These are phyloP conservation scores for Scrobipalpa atriplicella DNA, from an alignment of 2,888 invertebrate genomes.

Conservation along the genomic window DNA sequence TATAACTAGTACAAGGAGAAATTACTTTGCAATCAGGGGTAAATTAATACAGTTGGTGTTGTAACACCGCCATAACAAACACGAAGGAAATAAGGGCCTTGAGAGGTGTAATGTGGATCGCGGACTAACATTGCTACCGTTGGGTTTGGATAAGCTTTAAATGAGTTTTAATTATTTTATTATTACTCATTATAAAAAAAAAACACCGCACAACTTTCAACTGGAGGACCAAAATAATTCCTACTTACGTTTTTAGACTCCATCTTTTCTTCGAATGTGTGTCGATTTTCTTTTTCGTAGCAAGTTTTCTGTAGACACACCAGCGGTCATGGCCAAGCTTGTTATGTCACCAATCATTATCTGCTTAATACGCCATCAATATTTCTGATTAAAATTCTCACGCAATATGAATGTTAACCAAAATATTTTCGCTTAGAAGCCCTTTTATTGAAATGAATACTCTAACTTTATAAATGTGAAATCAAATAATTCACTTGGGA, in stretches of 20 bases:
- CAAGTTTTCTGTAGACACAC: slow-evolving; percentile 6
- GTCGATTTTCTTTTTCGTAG: too few relatives aligned
- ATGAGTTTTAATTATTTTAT: too few relatives aligned
- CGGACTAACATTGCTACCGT: background rate
- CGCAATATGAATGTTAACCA: background rate
- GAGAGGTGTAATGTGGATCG: slow-evolving; percentile 21
- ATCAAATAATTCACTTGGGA: background rate
- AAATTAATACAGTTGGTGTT: slow-evolving; percentile 34
- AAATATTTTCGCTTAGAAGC: background rate
- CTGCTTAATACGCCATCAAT: too few relatives aligned
- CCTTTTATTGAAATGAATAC: background rate
- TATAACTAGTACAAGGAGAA: slow-evolving; percentile 46
- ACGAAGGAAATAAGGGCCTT: slow-evolving; percentile 23
- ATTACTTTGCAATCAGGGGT: slow-evolving; percentile 40
- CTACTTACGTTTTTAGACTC: too few relatives aligned
- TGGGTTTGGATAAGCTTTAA: background rate
- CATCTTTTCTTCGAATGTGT: too few relatives aligned
- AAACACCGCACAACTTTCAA: too few relatives aligned
- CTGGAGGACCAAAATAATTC: too few relatives aligned
- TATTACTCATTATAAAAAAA: too few relatives aligned
- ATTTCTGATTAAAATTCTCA: background rate
- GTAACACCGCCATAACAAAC: slow-evolving; percentile 22
- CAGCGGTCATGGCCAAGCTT: slow-evolving; percentile 1
- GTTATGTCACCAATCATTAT: background rate
- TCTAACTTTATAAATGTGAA: too few relatives aligned